These are phyloP conservation scores for Ptilonorhynchus violaceus DNA, from an alignment of 2,113 vertebrate genomes.

Conservation along the genomic window DNA sequence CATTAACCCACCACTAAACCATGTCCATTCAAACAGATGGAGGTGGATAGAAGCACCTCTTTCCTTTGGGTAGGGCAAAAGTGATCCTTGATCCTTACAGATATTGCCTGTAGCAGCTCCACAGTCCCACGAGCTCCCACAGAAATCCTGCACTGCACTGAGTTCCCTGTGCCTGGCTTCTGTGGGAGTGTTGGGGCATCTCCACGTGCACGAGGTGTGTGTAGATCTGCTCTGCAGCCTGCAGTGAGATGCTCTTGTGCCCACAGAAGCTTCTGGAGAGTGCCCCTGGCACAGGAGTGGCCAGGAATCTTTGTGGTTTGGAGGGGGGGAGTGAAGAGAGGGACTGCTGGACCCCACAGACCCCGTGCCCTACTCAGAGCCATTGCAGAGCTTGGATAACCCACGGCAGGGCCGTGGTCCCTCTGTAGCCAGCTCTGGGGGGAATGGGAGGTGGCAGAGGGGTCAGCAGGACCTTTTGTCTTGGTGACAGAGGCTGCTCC, in stretches of 20 bases:
- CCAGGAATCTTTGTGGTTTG: not conserved
- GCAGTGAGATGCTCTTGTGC: not conserved
- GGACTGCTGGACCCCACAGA: not conserved
- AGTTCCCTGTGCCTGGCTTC: not conserved
- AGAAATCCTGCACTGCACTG: not conserved
- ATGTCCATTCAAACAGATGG: not conserved
- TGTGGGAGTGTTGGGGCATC: not conserved
- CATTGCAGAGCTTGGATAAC: not conserved
- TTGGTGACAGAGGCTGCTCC: not conserved
- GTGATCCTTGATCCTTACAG: not conserved
- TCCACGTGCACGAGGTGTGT: not conserved
- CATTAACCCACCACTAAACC: not conserved
- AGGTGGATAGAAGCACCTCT: not conserved
- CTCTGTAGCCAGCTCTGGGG: not conserved
- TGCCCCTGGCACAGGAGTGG: not conserved
- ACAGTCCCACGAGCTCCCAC: not conserved
- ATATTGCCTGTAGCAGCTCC: not conserved
- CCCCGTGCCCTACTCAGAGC: not conserved
- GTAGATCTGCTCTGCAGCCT: not conserved
- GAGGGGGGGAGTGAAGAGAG: not conserved
- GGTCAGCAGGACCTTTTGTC: not conserved
- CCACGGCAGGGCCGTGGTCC: not conserved
- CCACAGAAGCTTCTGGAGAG: not conserved
- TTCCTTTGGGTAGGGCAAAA: not conserved
- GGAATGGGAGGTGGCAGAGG: not conserved